Evolutionary conservation across 2,113 vertebrate species (phyloP).

Genomic region (Leucopsar rothschildi): DNA sequence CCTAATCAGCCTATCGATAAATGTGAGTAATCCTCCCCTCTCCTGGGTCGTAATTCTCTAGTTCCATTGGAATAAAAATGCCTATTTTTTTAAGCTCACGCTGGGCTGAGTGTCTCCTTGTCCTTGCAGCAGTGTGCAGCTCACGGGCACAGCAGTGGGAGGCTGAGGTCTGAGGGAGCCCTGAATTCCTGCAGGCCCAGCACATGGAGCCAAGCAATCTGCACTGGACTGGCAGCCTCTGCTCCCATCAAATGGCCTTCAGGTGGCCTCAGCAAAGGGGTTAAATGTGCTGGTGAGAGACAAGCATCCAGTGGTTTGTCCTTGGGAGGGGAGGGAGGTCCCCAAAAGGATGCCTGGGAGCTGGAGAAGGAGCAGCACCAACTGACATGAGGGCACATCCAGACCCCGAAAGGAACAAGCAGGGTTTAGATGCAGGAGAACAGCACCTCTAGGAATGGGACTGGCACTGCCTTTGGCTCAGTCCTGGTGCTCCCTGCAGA

Average conservation of each 20-base stretch:
- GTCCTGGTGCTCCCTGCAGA: neutral
- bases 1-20: slow-evolving; percentile 47
- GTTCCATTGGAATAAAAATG: slow-evolving; percentile 65
- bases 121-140: neutral
- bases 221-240: neutral
- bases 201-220: neutral
- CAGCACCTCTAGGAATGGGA: accelerated
- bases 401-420: accelerated
- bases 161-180: neutral
- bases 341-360: neutral
- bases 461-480: neutral
- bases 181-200: neutral
- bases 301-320: neutral
- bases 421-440: neutral
- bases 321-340: neutral
- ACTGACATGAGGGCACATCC: neutral
- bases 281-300: neutral
- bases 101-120: slow-evolving; percentile 27
- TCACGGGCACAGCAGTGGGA: accelerated
- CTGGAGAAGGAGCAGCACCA: neutral
- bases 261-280: accelerated
- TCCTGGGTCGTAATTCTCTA: slow-evolving; percentile 38
- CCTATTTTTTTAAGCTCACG: slow-evolving; percentile 53
- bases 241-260: neutral
- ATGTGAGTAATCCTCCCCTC: slow-evolving; percentile 47